These are phyloP conservation scores for Drymodes brunneopygia DNA, from an alignment of 2,113 vertebrate species.

Conservation along the genomic window DNA sequence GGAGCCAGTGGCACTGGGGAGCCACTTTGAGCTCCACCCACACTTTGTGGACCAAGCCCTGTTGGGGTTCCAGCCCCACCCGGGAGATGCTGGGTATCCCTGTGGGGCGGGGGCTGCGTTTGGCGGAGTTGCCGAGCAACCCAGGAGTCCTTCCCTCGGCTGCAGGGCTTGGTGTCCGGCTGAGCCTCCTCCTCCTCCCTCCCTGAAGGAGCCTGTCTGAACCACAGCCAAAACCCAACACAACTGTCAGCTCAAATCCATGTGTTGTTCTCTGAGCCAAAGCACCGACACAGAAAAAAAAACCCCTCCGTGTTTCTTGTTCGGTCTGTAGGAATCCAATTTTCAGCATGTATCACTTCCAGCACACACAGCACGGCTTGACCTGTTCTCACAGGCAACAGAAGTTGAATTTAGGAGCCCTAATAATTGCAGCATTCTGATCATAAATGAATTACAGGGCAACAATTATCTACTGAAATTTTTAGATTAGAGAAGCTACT, in stretches of 20 bases:
- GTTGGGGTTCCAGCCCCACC: rapidly evolving
- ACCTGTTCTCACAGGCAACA: neutral
- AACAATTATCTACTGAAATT: neutral
- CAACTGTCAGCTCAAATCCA: neutral
- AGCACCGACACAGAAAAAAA: neutral
- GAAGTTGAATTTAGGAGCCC: neutral
- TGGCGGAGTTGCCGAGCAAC: too few relatives aligned
- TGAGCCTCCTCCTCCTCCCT: neutral
- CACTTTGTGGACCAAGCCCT: neutral
- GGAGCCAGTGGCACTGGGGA: neutral
- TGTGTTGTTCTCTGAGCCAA: neutral
- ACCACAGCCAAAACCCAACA: neutral
- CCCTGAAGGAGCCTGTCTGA: neutral
- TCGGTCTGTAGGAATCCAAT: neutral
- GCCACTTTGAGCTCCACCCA: neutral
- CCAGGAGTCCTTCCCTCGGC: rapidly evolving
- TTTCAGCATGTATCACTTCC: neutral
- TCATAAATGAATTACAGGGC: neutral
- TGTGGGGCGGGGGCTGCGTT: neutral
- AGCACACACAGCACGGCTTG: neutral
- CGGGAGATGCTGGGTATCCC: rapidly evolving
- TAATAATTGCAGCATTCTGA: neutral
- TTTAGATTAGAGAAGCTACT: neutral
- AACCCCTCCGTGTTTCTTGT: neutral
- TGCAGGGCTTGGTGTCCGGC: neutral